phyloP scores from a whole-genome alignment of 2,888 invertebrate species.

The Sthenelais limicola region DNA sequence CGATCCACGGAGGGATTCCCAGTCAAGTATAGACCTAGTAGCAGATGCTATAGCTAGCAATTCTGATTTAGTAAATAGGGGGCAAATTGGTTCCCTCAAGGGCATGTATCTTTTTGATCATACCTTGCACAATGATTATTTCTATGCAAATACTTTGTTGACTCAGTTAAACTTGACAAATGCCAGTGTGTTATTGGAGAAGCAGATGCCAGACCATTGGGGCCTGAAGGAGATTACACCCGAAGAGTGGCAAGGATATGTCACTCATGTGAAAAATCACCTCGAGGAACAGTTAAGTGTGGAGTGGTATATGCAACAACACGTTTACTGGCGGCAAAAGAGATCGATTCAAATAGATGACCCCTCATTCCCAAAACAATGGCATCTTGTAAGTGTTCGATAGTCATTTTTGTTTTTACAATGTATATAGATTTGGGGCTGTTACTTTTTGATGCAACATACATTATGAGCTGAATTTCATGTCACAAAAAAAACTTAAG shows the following conservation, averaged over 20 bases:
- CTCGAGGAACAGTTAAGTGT: conserved; percentile 56
- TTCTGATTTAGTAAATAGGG: conserved; percentile 50
- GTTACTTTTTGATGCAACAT: too few species aligned
- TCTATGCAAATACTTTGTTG: background rate
- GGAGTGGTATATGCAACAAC: conserved; percentile 60
- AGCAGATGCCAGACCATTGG: conserved; percentile 12
- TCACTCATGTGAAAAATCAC: background rate
- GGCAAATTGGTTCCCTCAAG: conserved; percentile 53
- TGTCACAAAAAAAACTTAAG: too few species aligned
- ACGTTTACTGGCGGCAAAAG: conserved; percentile 46
- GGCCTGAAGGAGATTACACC: background rate
- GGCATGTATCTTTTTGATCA: conserved; percentile 52
- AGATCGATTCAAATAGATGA: conserved; percentile 53
- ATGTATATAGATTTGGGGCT: background rate
- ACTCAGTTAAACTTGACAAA: background rate
- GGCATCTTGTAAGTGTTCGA: conserved; percentile 68
- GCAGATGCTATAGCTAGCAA: conserved; percentile 52
- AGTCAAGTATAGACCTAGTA: conserved; percentile 22
- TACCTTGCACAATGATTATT: background rate
- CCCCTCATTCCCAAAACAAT: conserved; percentile 63
- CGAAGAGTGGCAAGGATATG: background rate
- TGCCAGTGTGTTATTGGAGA: background rate
- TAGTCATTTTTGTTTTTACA: conserved; percentile 4
- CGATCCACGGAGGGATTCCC: conserved; percentile 3
- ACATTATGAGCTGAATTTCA: too few species aligned